A percentile compares a stretch with the other conserved stretches of the same genome.
Evolutionary conservation across 2,113 vertebrate species (phyloP).

Genomic region (Anoura caudifer): DNA sequence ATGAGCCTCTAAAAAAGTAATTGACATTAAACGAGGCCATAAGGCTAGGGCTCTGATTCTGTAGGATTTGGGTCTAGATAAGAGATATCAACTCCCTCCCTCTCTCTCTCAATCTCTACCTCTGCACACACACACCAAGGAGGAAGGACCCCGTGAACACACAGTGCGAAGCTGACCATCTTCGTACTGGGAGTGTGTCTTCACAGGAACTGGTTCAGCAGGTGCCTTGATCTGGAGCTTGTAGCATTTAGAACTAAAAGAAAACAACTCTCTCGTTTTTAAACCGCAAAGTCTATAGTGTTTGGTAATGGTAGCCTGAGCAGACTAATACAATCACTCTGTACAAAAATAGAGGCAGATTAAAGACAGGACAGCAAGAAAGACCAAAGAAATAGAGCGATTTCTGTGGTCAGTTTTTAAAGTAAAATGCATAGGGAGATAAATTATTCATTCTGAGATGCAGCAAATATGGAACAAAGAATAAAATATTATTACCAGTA

Average conservation of each 20-base stretch:
- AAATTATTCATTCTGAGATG: conserved; percentile 26
- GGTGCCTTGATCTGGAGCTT: not conserved
- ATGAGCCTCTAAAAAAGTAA: not conserved
- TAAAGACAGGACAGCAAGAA: not conserved
- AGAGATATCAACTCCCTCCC: not conserved
- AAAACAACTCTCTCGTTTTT: not conserved
- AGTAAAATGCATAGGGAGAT: not conserved
- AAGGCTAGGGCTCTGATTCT: too few relatives aligned
- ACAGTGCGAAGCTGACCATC: not conserved
- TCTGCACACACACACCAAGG: not conserved
- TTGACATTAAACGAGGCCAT: not conserved
- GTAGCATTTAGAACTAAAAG: not conserved
- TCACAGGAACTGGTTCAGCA: not conserved
- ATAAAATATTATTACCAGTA: conserved; percentile 21
- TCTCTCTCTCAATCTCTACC: not conserved
- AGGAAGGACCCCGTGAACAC: rapidly evolving
- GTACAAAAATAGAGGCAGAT: not conserved
- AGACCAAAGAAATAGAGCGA: not conserved
- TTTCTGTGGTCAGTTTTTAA: not conserved
- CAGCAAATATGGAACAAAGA: not conserved
- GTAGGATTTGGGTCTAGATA: not conserved
- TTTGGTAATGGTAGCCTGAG: not conserved
- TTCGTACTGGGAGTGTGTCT: not conserved
- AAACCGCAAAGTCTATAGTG: not conserved
- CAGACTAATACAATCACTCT: not conserved